Percentiles rank a stretch among this genome's conserved stretches.
Conservation (phyloP, 1,140 invertebrate genomes). For the Linepithema humile region DNA sequence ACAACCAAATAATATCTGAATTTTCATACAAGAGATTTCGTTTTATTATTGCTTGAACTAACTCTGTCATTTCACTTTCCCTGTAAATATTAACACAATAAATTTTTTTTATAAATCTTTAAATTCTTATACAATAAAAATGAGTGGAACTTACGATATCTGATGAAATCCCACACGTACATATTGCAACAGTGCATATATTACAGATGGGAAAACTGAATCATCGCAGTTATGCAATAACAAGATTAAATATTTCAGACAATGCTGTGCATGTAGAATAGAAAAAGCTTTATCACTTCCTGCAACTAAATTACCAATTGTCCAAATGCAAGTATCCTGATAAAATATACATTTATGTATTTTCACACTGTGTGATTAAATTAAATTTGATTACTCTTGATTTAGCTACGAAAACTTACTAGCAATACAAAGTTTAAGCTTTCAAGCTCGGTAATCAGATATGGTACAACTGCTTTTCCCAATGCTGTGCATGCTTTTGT, state of each 20-base stretch:
- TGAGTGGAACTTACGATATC: slow-evolving; percentile 69
- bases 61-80: slow-evolving; percentile 67
- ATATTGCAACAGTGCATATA: slow-evolving; percentile 76
- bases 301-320: slow-evolving; percentile 79
- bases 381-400: neutral
- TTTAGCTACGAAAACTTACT: slow-evolving; percentile 67
- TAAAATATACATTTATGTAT: slow-evolving; percentile 14
- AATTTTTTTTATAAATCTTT: neutral
- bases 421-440: slow-evolving; percentile 77
- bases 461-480: slow-evolving; percentile 77
- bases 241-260: slow-evolving; percentile 74
- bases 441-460: slow-evolving; percentile 78
- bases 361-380: neutral
- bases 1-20: slow-evolving; percentile 74
- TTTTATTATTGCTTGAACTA: slow-evolving; percentile 60
- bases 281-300: slow-evolving; percentile 73
- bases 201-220: slow-evolving; percentile 70
- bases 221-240: slow-evolving; percentile 72
- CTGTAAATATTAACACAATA: slow-evolving; percentile 66
- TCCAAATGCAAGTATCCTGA: slow-evolving; percentile 80
- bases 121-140: neutral
- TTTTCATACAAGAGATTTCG: slow-evolving; percentile 55
- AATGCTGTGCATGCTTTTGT: slow-evolving; percentile 76
- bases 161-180: slow-evolving; percentile 66
- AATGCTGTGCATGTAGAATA: slow-evolving; percentile 77